Evolutionary conservation across 1,140 invertebrate species (phyloP).

Genomic region (Zaprionus davidi): DNA sequence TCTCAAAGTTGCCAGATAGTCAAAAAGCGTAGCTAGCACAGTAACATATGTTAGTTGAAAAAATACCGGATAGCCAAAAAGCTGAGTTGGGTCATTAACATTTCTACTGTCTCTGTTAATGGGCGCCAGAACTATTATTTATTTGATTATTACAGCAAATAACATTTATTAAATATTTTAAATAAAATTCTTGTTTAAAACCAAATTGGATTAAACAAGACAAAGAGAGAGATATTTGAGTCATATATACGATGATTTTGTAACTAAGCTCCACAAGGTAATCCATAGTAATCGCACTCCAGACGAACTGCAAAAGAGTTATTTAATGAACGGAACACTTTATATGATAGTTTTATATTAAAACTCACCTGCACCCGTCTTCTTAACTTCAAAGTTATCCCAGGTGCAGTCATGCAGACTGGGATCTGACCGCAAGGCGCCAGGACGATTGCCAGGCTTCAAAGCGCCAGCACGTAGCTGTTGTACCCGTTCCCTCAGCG

Average conservation of each 20-base stretch:
- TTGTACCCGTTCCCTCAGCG: constrained; percentile 46
- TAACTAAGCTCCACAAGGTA: constrained; percentile 41
- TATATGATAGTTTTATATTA: not conserved
- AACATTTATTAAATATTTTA: not conserved
- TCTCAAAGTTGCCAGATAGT: not conserved
- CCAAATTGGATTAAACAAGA: not conserved
- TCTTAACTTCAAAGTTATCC: constrained; percentile 49
- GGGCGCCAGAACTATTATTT: not conserved
- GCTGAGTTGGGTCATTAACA: not conserved
- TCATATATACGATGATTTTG: too few relatives aligned
- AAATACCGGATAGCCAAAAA: too few relatives aligned
- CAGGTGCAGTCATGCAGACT: constrained; percentile 64
- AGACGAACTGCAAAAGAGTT: constrained; percentile 27
- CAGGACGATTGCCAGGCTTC: constrained; percentile 37
- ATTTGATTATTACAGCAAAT: not conserved
- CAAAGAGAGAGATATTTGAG: too few relatives aligned
- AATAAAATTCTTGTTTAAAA: not conserved
- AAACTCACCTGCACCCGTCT: constrained; percentile 35
- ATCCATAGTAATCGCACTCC: constrained; percentile 50
- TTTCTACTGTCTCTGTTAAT: not conserved
- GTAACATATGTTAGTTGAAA: not conserved
- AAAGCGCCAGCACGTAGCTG: constrained; percentile 47
- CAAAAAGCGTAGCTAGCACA: not conserved
- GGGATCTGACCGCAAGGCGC: constrained; percentile 48
- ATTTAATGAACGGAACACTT: not conserved